Base-by-base conservation (phyloP, 1,140 invertebrate genomes). In the Drosophila parabipectinata region DNA sequence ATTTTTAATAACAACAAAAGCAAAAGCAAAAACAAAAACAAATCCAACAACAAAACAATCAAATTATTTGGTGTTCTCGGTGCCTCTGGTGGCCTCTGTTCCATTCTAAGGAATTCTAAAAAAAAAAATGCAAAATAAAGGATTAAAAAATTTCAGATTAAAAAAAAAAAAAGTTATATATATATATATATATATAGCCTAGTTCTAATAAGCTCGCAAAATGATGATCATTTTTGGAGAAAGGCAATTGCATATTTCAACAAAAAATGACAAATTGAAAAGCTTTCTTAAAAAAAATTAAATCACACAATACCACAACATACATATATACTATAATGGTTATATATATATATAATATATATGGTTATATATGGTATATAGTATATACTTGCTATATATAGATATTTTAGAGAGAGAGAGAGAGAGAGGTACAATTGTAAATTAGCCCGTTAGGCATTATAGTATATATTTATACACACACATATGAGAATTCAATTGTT, bases 401-500 rank as follows among this genome's bases (percentile, higher is more conserved):
- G 61, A 67, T 69, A 69, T 69, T 68, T 69, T 69, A 67, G 64
- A 45, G 61, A 28, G 60, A 21, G 10, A 10, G 41, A 15, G 26
- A n/a, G 39, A 14, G 52, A 66, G 62, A 71, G 47, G 69, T 81
- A 71, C 66, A 81, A 77, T 61, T 87, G 69, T 87, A 76, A 87
- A 82, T 75, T 81, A 84, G 80, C 21, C 56, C 56, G 48, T 78
- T 81, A 85, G 87, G 81, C 77, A 76, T 37, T 37, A 12, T 59
- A 77, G 63, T 18, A 44, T 67, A 80, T 58, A 73, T 84, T 80
- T 84, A 80, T 84, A 58, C 73, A 79, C 44, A 75, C 50, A 59
- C 54, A 51, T 71, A 72, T 64, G 54, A 76, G 53, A 72, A 74
- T 87, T 85, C 94, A 75, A 75, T 75, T 75, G 72, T 75, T 75